These are phyloP conservation scores for Laothoe populi DNA, from an alignment of 2,888 invertebrate species.

Conservation along the genomic window DNA sequence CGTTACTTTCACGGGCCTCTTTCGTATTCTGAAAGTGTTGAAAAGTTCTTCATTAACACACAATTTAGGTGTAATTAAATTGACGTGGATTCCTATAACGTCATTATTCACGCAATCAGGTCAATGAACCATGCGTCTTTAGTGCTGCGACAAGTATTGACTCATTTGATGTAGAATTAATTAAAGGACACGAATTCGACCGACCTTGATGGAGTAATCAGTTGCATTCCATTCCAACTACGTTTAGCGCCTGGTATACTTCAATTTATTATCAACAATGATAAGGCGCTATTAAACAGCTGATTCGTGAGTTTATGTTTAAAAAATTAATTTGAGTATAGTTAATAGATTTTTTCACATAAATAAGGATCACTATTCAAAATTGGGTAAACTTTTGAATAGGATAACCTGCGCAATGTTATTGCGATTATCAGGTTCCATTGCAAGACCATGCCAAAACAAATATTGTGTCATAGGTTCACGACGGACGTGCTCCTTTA, in stretches of 20 bases:
- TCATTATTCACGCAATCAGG: conserved; percentile 49
- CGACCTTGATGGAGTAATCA: conserved; percentile 52
- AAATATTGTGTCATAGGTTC: conserved; percentile 16
- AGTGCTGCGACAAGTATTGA: conserved; percentile 19
- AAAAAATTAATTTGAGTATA: background rate
- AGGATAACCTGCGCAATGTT: conserved; percentile 1
- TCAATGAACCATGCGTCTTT: conserved; percentile 43
- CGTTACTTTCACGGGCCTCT: conserved; percentile 68
- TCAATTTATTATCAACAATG: conserved; percentile 37
- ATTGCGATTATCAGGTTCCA: background rate
- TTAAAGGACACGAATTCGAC: conserved; percentile 27
- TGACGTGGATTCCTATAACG: conserved; percentile 43
- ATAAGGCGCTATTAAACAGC: conserved; percentile 39
- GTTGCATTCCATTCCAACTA: conserved; percentile 57
- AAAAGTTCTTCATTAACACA: conserved; percentile 71
- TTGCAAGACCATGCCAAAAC: conserved; percentile 12
- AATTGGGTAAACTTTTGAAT: background rate
- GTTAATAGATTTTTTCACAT: background rate
- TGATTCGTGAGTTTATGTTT: conserved; percentile 27
- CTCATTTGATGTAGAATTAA: conserved; percentile 10
- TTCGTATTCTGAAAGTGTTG: conserved; percentile 71
- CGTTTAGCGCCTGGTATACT: conserved; percentile 41
- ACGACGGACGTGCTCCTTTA: conserved; percentile 10
- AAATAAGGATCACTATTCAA: background rate
- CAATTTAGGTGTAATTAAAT: conserved; percentile 55